Evolutionary conservation across 2,888 invertebrate species (phyloP), one percentile per base, ranked within the genome.

Genomic region (Candidula unifasciata): DNA sequence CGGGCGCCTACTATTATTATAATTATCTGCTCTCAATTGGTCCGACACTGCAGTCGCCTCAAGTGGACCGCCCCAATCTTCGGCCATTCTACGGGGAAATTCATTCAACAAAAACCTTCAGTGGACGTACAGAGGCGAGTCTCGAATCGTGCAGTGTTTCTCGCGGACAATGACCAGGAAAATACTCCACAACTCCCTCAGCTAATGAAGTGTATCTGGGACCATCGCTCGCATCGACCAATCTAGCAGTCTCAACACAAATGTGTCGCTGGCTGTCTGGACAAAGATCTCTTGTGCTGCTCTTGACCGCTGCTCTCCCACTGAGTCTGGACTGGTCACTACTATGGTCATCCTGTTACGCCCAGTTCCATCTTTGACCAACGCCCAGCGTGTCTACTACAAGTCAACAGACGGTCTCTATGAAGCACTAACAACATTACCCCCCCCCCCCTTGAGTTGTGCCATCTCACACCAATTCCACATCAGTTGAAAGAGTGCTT

Each of bases 51-150:
- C 82, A 44, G 74, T 37, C 71, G 37, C 3, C 64, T 82, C 82
- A 74, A 82, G 82, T 71, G 82, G 64, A 44, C 73, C 82, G 60
- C 73, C 82, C 82, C 73, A 82, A 82, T 82, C 74, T 73, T 73
- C 35, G 35, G 57, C 74, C 60, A 82, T 82, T 82, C 64, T 73
- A 33, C 80, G 52, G 80, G 69, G 52, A 69, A 80, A 69, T 57
- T 69, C 68, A 80, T 8, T 54, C 79, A 44, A 64, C 27, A 69
- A 80, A 80, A 71, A 30, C 69, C 10, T 79, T 44, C 79, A n/a
- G 33, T 68, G 79, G 79, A 68, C 66, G 16, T 30, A 33, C 37
- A 6, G 77, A 64, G 37, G 37, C 35, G 64, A 27, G 60, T 33
- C 13, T 8, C 64, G 60, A 78, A 64, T 64, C 78, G 37, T 24